These are phyloP conservation scores for Morone saxatilis DNA, from an alignment of 2,113 vertebrate species.

Conservation along the genomic window DNA sequence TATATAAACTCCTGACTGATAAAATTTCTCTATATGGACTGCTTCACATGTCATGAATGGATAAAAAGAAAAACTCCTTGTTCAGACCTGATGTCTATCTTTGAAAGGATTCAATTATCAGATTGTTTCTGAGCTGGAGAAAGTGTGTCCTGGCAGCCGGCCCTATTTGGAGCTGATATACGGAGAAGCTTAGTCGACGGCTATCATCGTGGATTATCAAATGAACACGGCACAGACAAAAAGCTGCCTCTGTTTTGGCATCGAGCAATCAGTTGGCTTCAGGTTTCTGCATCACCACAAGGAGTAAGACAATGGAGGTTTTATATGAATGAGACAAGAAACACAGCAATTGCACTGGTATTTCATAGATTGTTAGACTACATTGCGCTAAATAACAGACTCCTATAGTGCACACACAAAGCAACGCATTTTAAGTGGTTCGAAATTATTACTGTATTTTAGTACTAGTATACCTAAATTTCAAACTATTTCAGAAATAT, in stretches of 20 bases:
- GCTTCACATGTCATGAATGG: background rate
- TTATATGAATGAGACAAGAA: slow-evolving; percentile 44
- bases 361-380: slow-evolving; percentile 3
- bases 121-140: slow-evolving; percentile 49
- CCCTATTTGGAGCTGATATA: slow-evolving; percentile 66
- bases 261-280: slow-evolving; percentile 45
- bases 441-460: background rate
- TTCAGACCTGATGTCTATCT: slow-evolving; percentile 23
- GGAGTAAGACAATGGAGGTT: slow-evolving; percentile 41
- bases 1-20: background rate
- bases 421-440: background rate
- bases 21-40: background rate
- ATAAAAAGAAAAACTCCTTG: slow-evolving; percentile 1
- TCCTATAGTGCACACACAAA: background rate
- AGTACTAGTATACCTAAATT: background rate
- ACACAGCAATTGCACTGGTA: background rate
- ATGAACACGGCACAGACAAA: slow-evolving; percentile 70
- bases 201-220: slow-evolving; percentile 74
- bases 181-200: slow-evolving; percentile 64
- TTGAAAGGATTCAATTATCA: slow-evolving; percentile 32
- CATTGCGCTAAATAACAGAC: background rate
- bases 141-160: slow-evolving; percentile 54
- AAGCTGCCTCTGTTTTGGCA: slow-evolving; percentile 65
- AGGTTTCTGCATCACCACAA: slow-evolving; percentile 45
- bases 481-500: background rate